phyloP scores from a whole-genome alignment of 2,113 vertebrate species.

The Cyprinus carpio region DNA sequence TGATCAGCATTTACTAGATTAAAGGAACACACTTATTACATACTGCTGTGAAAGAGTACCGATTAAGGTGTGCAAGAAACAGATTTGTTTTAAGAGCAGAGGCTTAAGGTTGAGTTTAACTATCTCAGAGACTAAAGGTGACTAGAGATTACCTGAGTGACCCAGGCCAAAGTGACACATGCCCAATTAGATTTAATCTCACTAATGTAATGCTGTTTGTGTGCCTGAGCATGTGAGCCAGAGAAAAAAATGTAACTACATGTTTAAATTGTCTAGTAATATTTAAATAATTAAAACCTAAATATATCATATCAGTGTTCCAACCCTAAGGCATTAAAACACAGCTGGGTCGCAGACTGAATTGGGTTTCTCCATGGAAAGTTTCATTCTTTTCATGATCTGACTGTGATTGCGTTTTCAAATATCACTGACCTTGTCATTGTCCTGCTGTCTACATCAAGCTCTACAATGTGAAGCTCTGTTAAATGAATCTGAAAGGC shows the following conservation, averaged over 20 bases:
- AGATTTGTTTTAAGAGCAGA: conserved; percentile 14
- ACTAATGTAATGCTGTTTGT: neutral
- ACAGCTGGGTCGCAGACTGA: neutral
- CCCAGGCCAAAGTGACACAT: conserved; percentile 40
- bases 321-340: neutral
- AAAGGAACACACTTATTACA: neutral
- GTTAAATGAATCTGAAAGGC: conserved; percentile 17
- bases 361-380: too few species aligned
- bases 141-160: conserved; percentile 47
- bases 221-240: neutral
- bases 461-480: neutral
- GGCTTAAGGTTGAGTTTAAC: neutral
- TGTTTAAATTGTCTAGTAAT: neutral
- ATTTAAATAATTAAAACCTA: neutral
- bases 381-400: neutral
- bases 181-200: conserved; percentile 42
- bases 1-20: neutral
- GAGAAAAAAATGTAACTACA: neutral
- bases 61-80: neutral
- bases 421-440: conserved; percentile 21
- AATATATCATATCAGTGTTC: conserved; percentile 8
- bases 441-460: neutral
- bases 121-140: conserved; percentile 39
- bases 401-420: conserved; percentile 1
- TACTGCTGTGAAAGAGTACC: neutral